Conservation (phyloP, 1,140 invertebrate genomes). For the Brachionus plicatilis region DNA sequence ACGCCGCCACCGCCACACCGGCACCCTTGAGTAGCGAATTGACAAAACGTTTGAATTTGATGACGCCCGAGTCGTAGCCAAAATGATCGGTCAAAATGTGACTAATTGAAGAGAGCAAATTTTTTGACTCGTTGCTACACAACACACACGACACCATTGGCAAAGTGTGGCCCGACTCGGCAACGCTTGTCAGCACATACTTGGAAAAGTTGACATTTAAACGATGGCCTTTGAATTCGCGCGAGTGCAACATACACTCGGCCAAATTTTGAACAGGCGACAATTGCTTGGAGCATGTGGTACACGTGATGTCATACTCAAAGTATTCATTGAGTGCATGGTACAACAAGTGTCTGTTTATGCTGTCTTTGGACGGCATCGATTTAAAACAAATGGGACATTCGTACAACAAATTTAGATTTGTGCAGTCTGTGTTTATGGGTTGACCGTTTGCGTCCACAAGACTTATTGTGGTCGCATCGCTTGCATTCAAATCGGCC, state of each 20-base stretch:
- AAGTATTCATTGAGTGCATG: constrained; percentile 21
- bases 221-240: constrained; percentile 30
- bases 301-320: constrained; percentile 32
- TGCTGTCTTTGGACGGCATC: not conserved
- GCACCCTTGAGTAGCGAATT: not conserved
- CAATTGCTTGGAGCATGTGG: constrained; percentile 18
- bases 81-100: constrained; percentile 40
- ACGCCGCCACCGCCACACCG: no score
- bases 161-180: not conserved
- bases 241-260: constrained; percentile 5
- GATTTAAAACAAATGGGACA: constrained; percentile 35
- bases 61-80: not conserved
- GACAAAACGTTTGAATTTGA: constrained; percentile 21
- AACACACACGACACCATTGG: constrained; percentile 17
- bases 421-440: not conserved
- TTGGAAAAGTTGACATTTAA: constrained; percentile 28
- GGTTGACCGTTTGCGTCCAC: constrained; percentile 25
- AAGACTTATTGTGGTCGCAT: constrained; percentile 30
- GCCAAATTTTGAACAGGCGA: constrained; percentile 18
- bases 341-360: constrained; percentile 24
- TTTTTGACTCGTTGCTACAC: not conserved
- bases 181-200: not conserved
- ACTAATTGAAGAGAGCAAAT: not conserved
- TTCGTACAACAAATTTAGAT: constrained; percentile 10
- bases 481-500: constrained; percentile 23